These are phyloP conservation scores for Adoxophyes honmai DNA, from an alignment of 1,140 invertebrate genomes.

Conservation along the genomic window DNA sequence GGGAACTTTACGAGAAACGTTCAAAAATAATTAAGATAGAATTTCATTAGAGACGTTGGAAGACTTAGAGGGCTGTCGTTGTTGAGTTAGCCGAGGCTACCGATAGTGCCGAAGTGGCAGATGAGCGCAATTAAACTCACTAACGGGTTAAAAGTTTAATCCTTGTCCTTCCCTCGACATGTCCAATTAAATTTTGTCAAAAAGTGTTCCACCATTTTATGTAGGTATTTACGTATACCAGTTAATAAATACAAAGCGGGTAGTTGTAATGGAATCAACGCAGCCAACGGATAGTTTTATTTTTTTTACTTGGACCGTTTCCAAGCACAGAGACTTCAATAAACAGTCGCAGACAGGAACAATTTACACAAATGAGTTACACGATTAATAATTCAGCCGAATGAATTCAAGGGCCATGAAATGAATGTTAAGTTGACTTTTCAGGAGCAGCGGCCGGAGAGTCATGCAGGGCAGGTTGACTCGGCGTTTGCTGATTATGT, in stretches of 20 bases:
- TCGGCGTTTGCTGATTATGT: not conserved
- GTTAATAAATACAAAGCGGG: slow-evolving; percentile 17
- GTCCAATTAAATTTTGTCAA: not conserved
- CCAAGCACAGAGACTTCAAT: slow-evolving; percentile 21
- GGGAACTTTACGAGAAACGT: slow-evolving; percentile 37
- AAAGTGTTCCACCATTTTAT: not conserved
- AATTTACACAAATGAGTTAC: slow-evolving; percentile 24
- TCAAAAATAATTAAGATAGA: slow-evolving; percentile 52
- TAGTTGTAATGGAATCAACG: slow-evolving; percentile 11
- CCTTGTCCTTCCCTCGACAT: not conserved
- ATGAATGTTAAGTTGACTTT: slow-evolving; percentile 9
- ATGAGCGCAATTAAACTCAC: slow-evolving; percentile 3
- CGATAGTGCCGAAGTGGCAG: not conserved
- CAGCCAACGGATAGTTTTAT: slow-evolving; percentile 6
- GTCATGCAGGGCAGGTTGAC: not conserved
- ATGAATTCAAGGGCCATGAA: slow-evolving; percentile 18
- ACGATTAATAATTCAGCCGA: slow-evolving; percentile 28
- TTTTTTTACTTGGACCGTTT: slow-evolving; percentile 23
- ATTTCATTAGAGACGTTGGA: slow-evolving; percentile 38
- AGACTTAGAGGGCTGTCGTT: slow-evolving; percentile 1
- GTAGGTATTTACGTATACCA: no score
- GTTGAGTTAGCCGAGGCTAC: not conserved
- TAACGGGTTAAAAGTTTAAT: not conserved
- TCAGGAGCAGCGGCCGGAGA: not conserved
- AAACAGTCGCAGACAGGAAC: slow-evolving; percentile 18